Base-by-base conservation (phyloP, 2,888 invertebrate species). In the Aquatica leii region DNA sequence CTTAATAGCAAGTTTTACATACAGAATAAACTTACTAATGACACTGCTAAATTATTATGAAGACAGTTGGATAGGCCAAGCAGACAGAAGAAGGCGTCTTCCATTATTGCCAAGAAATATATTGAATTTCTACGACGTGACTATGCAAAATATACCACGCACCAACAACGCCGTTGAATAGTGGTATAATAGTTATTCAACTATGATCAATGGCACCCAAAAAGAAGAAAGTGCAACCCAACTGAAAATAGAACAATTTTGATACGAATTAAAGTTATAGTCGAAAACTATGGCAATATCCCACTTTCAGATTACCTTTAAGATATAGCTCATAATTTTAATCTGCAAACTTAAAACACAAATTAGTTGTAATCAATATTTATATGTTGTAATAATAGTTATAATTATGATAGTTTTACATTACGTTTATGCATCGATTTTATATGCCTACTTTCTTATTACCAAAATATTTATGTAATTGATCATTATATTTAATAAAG, bases 291-390 rank as follows among this genome's bases (percentile, higher is more conserved):
- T 37, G 37, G 15, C 18, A 37, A 52, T 52, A 52, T 6, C 15
- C 35, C 18, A 37, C 15, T 37, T 52, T 35, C 18, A 37, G 52
- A 52, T 20, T 52, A 52, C 37, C n/a, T 52, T 15, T 11, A n/a
- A 5, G 35, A 15, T 11, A 52, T 52, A 37, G 52, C 52, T 9
- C 52, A 52, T 20, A 52, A 52, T 52, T 52, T 52, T 37, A 17
- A 52, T 17, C 18, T 37, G 9, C 52, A 52, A 37, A 18, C 18
- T 17, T 50, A 50, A 50, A n/a, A n/a, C n/a, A n/a, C n/a, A n/a
- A n/a, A n/a, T n/a, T n/a, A n/a, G n/a, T n/a, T n/a, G n/a, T n/a
- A n/a, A n/a, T n/a, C n/a, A n/a, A n/a, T n/a, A n/a, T n/a, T n/a
- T n/a, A n/a, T n/a, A n/a, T n/a, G n/a, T n/a, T n/a, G n/a, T n/a